Evolutionary conservation across 2,888 invertebrate species (phyloP).

Genomic region (Idaea straminata): DNA sequence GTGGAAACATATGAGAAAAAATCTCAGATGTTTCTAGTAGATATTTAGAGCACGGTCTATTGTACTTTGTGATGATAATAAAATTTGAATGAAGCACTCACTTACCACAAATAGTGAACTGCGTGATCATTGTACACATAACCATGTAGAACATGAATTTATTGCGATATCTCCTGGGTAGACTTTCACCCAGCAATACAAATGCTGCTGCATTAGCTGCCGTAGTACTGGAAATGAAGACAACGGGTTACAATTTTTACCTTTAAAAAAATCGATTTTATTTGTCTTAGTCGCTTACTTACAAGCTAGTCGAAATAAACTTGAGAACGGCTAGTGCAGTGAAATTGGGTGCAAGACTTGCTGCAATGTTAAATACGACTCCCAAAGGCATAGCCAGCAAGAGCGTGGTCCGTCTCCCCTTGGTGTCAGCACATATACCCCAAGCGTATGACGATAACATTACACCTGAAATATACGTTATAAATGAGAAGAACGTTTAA

Average conservation of each 20-base stretch:
- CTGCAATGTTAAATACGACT: slow-evolving; percentile 44
- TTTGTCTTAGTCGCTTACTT: slow-evolving; percentile 31
- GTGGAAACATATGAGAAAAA: background rate
- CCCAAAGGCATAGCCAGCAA: slow-evolving; percentile 62
- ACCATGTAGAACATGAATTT: slow-evolving; percentile 65
- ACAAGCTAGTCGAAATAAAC: slow-evolving; percentile 62
- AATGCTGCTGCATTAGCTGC: slow-evolving; percentile 67
- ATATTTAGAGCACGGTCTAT: background rate
- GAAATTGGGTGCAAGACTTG: slow-evolving; percentile 57
- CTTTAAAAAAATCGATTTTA: background rate
- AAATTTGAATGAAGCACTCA: background rate
- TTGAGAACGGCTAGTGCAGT: slow-evolving; percentile 49
- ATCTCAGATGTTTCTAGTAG: background rate
- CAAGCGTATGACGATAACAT: slow-evolving; percentile 65
- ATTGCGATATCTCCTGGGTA: slow-evolving; percentile 49
- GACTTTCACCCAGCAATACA: slow-evolving; percentile 60
- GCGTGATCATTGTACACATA: slow-evolving; percentile 57
- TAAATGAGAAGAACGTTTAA: too few relatives aligned
- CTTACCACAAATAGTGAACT: slow-evolving; percentile 55
- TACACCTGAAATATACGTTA: slow-evolving; percentile 35
- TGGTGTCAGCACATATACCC: slow-evolving; percentile 63
- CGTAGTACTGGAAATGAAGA: slow-evolving; percentile 48
- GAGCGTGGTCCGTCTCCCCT: slow-evolving; percentile 54
- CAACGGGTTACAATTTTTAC: background rate
- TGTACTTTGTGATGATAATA: background rate